Conservation (phyloP, 2,888 invertebrate genomes). For the Heliconius hortense region DNA sequence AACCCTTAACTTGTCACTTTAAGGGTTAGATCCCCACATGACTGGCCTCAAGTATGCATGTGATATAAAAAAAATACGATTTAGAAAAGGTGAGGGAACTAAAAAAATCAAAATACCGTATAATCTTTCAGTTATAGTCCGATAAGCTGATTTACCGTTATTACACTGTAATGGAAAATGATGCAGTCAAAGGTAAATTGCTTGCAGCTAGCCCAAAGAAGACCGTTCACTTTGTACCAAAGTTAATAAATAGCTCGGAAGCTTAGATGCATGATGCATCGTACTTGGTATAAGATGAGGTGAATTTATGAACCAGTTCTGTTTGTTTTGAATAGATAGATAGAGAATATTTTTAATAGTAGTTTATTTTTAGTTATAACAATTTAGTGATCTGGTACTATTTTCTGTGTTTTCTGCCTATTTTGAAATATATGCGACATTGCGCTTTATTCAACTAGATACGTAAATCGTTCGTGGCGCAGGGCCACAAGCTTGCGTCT, state of each 20-base stretch:
- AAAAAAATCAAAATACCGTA: not conserved
- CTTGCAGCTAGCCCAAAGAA: constrained; percentile 12
- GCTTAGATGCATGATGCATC: not conserved
- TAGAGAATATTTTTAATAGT: no score
- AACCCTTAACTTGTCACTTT: no score
- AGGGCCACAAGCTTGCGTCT: no score
- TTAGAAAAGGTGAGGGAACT: not conserved
- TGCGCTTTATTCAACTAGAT: no score
- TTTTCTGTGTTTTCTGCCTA: no score
- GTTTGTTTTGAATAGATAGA: not conserved
- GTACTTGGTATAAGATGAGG: not conserved
- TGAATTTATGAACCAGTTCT: not conserved
- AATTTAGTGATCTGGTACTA: not conserved
- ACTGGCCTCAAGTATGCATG: no score
- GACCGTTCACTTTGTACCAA: constrained; percentile 21
- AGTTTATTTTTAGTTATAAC: not conserved
- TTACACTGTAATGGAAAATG: constrained; percentile 16
- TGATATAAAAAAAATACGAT: not conserved
- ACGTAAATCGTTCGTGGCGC: no score
- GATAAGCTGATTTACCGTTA: not conserved
- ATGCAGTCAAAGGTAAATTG: constrained; percentile 25
- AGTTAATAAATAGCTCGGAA: constrained; percentile 21
- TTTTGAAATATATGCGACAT: no score
- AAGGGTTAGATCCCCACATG: no score
- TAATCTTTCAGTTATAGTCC: not conserved